Evolutionary conservation across 2,113 vertebrate species (phyloP).

Genomic region (Vanacampus margaritifer): DNA sequence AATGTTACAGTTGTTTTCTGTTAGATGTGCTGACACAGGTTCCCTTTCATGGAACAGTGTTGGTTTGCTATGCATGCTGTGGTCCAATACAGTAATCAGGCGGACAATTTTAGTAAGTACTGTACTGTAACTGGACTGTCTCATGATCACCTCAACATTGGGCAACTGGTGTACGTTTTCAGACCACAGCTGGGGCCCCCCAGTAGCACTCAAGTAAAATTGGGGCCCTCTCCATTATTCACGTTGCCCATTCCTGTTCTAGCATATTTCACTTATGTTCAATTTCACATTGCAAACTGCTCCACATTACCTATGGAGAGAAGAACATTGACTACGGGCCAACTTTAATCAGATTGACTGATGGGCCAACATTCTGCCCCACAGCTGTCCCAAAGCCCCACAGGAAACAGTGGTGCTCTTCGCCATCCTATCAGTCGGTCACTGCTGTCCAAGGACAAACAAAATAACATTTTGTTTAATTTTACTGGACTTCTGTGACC

Average conservation of each 20-base stretch:
- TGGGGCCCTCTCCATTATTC: no score
- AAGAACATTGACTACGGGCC: not conserved
- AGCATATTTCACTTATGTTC: no score
- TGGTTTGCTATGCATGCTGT: conserved; percentile 27
- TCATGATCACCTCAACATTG: not conserved
- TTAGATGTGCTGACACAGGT: conserved; percentile 39
- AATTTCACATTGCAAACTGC: not conserved
- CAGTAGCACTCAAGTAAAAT: no score
- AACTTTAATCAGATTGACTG: conserved; percentile 16
- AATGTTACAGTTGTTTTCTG: conserved; percentile 20
- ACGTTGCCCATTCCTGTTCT: no score
- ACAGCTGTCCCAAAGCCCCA: conserved; percentile 7
- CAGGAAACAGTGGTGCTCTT: conserved; percentile 21
- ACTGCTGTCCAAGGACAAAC: conserved; percentile 28
- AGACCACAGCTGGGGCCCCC: no score
- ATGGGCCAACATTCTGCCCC: conserved; percentile 8
- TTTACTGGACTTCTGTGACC: conserved; percentile 21
- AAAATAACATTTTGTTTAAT: conserved; percentile 43
- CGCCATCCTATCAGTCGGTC: conserved; percentile 26
- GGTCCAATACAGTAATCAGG: no score
- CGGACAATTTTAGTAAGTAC: no score
- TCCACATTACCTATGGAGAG: not conserved
- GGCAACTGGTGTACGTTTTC: no score
- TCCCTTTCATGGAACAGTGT: conserved; percentile 26
- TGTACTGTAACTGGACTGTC: no score